Base-by-base conservation (phyloP, 2,888 invertebrate species). In the Acronicta alni region DNA sequence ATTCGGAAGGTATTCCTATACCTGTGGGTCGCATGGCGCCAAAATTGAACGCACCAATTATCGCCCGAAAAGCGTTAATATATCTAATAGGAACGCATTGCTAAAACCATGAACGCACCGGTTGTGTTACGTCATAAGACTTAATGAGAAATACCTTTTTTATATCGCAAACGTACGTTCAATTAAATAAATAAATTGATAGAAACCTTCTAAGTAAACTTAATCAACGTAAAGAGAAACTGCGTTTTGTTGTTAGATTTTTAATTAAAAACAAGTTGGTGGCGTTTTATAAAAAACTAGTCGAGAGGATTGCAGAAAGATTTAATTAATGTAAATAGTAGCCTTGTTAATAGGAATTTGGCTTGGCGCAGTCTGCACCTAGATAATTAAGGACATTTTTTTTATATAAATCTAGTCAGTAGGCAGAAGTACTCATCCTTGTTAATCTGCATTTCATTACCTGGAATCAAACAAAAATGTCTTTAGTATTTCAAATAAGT, bases 11-110 rank as follows among this genome's bases (percentile, higher is more conserved):
- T 30, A 30, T 41, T 41, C 54, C 42, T 57, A 5, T 9, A 57
- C 57, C 61, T 68, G 42, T n/a, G n/a, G n/a, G n/a, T 53, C 55
- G 53, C 44, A n/a, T 59, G 77, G 75, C 77, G 80, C 80, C 77
- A 80, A 72, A 70, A 68, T 56, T 35, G 64, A 65, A 60, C 66
- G 67, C 75, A 58, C 51, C 72, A 77, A 72, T 79, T 79, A 75
- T 20, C 69, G 51, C 53, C 38, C 51, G 26, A 44, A 58, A 56
- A 41, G 64, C 51, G 72, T 47, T 66, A 74, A 61, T 57, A 59
- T 64, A 47, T 44, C 65, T 74, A 77, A 74, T 77, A 67, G 54
- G 53, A 53, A 62, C 69, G 46, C 47, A 58, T 39, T 26, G 39
- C 39, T 35, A 42, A n/a, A 52, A 64, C 38, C 53, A 51, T 52